Base-by-base conservation (phyloP, 2,113 vertebrate genomes). In the Sylvilagus bachmani region DNA sequence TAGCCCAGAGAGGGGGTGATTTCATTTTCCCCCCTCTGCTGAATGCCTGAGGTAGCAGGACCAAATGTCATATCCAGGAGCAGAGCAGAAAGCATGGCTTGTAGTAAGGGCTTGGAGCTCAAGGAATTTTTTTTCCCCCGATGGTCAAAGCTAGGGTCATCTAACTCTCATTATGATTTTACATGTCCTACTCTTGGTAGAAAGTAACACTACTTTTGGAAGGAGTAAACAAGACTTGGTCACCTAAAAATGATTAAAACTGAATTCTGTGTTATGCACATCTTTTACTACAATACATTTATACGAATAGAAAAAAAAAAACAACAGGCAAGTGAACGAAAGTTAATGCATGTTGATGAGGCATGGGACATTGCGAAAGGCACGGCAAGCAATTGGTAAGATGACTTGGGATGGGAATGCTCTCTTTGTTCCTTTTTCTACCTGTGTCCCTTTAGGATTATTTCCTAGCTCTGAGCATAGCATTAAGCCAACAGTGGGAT, bases 21-120 rank as follows among this genome's bases (percentile, higher is more conserved):
- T 90, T 74, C 58, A 74, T 80, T 27, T 24, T 24, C 17, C 9
- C 19, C 24, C 27, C 2, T 21, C 14, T 55, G 80, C 31, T 62
- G 22, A 75, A 67, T 7, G 36, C 10, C 12, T 69, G 62, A 94
- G 38, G 44, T 27, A 29, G 44, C 29, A 66, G 22, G 55, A 67
- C 33, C 61, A 61, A 86, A 70, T n/a, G 77, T 53, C 61, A 24
- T 36, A 82, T 29, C 77, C 22, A n/a, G 27, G 5, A 69, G 21
- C 58, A 31, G 11, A n/a, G 6, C 12, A 79, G 88, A 90, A 94
- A 67, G 38, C 33, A 74, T 81, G 3, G 71, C 95, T 64, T 36
- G 44, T 69, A 66, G 33, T 93, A 81, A 86, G 84, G 66, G 51
- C 79, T 95, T 90, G 53, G 91, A 96, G 38, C 44, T 86, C 82